phyloP scores from a whole-genome alignment of 2,888 invertebrate genomes.

The Noctuana brunneofusca region DNA sequence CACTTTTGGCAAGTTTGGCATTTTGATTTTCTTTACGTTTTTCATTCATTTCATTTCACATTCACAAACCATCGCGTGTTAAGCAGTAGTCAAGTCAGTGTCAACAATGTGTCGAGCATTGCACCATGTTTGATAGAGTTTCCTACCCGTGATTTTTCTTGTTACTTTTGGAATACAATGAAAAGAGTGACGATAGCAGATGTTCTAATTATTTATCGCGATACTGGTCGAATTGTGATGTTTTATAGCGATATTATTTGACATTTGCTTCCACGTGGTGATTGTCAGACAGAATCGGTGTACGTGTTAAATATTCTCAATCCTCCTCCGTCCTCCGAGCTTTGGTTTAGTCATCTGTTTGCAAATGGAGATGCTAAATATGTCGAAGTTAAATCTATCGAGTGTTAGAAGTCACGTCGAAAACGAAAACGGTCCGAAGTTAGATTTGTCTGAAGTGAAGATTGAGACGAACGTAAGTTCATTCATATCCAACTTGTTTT shows the following conservation, averaged over 20 bases:
- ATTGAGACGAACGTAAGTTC: constrained; percentile 63
- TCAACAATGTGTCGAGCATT: constrained; percentile 52
- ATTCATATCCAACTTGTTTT: not conserved
- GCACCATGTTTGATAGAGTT: constrained; percentile 45
- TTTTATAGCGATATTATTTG: constrained; percentile 55
- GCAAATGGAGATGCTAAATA: constrained; percentile 74
- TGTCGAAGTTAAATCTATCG: constrained; percentile 71
- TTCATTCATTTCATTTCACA: too few species aligned
- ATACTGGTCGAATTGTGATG: constrained; percentile 46
- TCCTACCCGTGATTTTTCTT: constrained; percentile 35
- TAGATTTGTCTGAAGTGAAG: constrained; percentile 57
- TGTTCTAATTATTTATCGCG: constrained; percentile 41
- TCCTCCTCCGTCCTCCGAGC: constrained; percentile 33
- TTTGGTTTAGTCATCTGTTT: constrained; percentile 37
- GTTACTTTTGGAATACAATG: constrained; percentile 20
- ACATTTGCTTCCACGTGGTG: constrained; percentile 80
- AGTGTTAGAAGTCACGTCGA: constrained; percentile 63
- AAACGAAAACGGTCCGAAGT: constrained; percentile 54
- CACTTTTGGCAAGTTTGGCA: too few species aligned
- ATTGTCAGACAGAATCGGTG: constrained; percentile 68
- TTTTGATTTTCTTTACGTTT: too few species aligned
- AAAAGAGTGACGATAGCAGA: constrained; percentile 47
- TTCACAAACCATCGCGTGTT: too few species aligned
- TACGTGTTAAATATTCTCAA: constrained; percentile 69
- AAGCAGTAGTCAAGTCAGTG: too few species aligned